Base-by-base conservation (phyloP, 2,888 invertebrate species). In the Drosophila eohydei region DNA sequence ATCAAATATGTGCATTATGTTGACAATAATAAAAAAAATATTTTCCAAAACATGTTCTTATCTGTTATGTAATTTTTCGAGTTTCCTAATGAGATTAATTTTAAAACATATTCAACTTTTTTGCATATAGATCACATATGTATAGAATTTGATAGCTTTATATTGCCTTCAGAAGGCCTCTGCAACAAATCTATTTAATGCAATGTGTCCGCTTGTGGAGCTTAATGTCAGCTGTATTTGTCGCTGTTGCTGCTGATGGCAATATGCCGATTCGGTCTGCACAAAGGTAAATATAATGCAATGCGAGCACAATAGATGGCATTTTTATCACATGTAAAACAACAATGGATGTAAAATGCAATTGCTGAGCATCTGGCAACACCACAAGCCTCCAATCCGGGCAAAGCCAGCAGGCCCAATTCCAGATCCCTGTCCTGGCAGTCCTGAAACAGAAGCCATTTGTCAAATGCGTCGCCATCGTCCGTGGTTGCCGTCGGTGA, bases 371-470 rank as follows among this genome's bases (percentile, higher is more conserved):
- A 76, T 75, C 81, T 80, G 83, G 78, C 78, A 54, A 55, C 63
- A 72, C 72, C 83, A 63, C 83, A 83, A 83, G 71, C 83, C 73
- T 55, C 69, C 78, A 74, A 80, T 83, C 84, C 78, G 64, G 71
- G 41, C 58, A 78, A 78, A 79, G 86, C 72, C 76, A 83, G 70
- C 80, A 79, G 70, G 68, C 79, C 83, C 87, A 87, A 81, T 80
- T 65, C 74, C 80, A 79, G 80, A 88, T 79, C 71, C 66, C 48
- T 68, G 66, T 70, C 63, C 83, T 72, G 88, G 83, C 70, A 68
- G 66, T 81, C 78, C 67, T 72, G 81, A 62, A 88, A 83, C 91
- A 90, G 91, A 91, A 88, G 80, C 86, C 91, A 91, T 91, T 92
- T 91, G 91, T 92, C 91, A 91, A 91, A 81, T 80, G 83, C 83